phyloP scores from a whole-genome alignment of 2,113 vertebrate species.

The Nerophis ophidion region DNA sequence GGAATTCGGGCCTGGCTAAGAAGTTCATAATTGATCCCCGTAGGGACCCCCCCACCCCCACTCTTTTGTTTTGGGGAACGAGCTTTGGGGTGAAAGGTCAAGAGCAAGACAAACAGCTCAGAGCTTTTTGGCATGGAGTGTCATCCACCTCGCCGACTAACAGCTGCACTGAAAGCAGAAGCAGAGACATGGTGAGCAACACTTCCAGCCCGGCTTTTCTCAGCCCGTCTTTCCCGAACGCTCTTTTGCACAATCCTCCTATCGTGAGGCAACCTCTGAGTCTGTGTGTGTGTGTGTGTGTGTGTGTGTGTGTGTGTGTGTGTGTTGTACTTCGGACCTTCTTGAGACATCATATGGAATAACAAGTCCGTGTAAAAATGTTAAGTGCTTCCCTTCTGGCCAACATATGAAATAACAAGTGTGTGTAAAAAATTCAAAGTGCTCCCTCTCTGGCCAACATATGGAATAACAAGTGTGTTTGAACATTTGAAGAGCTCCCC shows the following conservation, averaged over 20 bases:
- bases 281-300: neutral
- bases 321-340: neutral
- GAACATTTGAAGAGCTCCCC: too few species aligned
- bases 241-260: conserved; percentile 45
- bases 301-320: neutral
- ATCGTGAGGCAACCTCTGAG: conserved; percentile 40
- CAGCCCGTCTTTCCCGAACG: conserved; percentile 36
- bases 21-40: conserved; percentile 21
- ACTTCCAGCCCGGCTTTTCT: conserved; percentile 35
- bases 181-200: conserved; percentile 16
- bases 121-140: conserved; percentile 8
- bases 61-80: neutral
- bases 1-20: neutral
- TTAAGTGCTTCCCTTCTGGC: too few species aligned
- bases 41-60: neutral
- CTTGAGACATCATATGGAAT: too few species aligned
- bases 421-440: too few species aligned
- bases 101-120: conserved; percentile 17
- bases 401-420: too few species aligned
- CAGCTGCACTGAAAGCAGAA: conserved; percentile 33
- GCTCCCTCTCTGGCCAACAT: too few species aligned
- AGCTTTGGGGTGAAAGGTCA: conserved; percentile 24
- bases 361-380: too few species aligned
- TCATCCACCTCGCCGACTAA: neutral
- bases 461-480: too few species aligned